A percentile compares a stretch with the other conserved stretches of the same genome.
These are phyloP conservation scores for Heliothis virescens DNA, from an alignment of 1,140 invertebrate species.

Conservation along the genomic window DNA sequence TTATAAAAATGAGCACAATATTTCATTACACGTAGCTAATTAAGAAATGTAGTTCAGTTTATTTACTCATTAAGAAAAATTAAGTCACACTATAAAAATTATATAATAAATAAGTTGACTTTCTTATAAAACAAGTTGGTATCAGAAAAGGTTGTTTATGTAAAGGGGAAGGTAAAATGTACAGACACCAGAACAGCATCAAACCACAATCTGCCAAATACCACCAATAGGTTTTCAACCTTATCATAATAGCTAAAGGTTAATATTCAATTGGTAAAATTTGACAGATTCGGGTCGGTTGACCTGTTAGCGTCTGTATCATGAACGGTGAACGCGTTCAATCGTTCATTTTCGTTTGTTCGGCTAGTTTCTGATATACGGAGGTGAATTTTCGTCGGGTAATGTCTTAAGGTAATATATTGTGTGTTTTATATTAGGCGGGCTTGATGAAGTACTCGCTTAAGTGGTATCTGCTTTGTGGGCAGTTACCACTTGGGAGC, in stretches of 20 bases:
- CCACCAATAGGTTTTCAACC: too few relatives aligned
- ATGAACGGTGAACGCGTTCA: not conserved
- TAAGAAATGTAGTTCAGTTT: not conserved
- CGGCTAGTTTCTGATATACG: slow-evolving; percentile 23
- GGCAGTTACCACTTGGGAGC: too few relatives aligned
- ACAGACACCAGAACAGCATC: too few relatives aligned
- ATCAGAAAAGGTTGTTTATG: too few relatives aligned
- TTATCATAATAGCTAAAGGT: too few relatives aligned
- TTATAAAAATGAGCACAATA: not conserved
- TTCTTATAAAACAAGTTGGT: not conserved
- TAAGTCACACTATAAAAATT: not conserved
- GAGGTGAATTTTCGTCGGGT: not conserved
- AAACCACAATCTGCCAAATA: too few relatives aligned
- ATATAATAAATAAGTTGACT: not conserved
- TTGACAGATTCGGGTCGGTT: too few relatives aligned
- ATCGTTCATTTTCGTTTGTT: slow-evolving; percentile 12
- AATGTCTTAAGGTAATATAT: slow-evolving; percentile 7
- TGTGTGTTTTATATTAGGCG: slow-evolving; percentile 7
- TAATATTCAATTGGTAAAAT: too few relatives aligned
- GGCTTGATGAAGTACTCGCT: not conserved
- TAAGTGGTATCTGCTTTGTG: not conserved
- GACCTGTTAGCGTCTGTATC: too few relatives aligned
- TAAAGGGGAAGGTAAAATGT: too few relatives aligned
- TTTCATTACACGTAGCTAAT: not conserved
- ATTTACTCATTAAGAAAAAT: not conserved